phyloP scores from a whole-genome alignment of 2,797 vertebrate species.

The Esox lucius region DNA sequence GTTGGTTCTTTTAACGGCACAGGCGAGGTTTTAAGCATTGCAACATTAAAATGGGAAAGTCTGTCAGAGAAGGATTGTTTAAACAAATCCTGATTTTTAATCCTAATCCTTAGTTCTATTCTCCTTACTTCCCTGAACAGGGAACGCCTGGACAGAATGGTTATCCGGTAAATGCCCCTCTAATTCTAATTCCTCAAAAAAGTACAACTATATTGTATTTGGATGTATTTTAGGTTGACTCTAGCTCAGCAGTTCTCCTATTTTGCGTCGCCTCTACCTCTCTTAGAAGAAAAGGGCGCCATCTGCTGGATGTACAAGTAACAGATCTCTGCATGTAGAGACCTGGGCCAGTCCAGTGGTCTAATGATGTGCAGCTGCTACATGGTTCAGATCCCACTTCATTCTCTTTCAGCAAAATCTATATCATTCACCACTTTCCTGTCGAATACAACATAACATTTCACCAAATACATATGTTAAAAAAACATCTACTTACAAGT shows the following conservation, averaged over 20 bases:
- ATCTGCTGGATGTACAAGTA: background rate
- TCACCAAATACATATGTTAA: too few species aligned
- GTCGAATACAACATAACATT: too few species aligned
- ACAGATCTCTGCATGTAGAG: background rate
- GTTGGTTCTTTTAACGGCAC: background rate
- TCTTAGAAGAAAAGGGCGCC: background rate
- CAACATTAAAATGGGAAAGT: background rate
- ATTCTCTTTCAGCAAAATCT: too few species aligned
- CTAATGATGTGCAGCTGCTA: too few species aligned
- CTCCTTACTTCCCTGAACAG: background rate
- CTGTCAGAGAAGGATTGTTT: background rate
- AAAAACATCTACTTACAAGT: too few species aligned
- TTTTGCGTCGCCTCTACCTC: background rate
- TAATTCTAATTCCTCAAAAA: background rate
- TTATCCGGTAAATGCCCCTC: constrained; percentile 11
- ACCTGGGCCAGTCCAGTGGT: too few species aligned
- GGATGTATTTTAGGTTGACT: too few species aligned
- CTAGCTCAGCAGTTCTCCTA: too few species aligned
- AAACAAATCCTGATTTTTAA: constrained; percentile 1
- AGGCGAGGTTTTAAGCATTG: background rate
- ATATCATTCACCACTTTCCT: too few species aligned
- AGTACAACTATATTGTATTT: too few species aligned
- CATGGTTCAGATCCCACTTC: too few species aligned
- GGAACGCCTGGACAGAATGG: constrained; percentile 5
- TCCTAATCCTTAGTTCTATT: background rate